Evolutionary conservation across 2,797 vertebrate genomes (phyloP).

Genomic region (Sciurus carolinensis): DNA sequence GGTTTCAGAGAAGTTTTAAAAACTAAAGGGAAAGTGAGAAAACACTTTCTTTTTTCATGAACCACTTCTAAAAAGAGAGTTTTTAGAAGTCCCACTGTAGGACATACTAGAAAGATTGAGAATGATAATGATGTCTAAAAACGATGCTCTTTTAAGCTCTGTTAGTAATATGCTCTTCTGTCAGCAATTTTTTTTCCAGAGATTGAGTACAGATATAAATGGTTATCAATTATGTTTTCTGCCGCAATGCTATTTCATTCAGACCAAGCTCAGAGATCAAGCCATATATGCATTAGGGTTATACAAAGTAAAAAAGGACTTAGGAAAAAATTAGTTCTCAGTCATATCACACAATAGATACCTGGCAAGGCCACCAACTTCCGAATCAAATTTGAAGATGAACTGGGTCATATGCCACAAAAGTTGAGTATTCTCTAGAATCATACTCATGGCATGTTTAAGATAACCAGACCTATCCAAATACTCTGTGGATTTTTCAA

Average conservation of each 20-base stretch:
- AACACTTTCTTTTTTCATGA: slow-evolving; percentile 60
- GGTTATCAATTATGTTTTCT: slow-evolving; percentile 48
- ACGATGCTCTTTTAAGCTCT: slow-evolving; percentile 63
- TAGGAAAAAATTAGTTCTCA: background rate
- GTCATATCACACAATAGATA: background rate
- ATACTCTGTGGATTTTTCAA: slow-evolving; percentile 46
- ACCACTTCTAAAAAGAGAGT: slow-evolving; percentile 53
- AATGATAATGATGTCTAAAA: slow-evolving; percentile 60
- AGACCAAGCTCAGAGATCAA: slow-evolving; percentile 46
- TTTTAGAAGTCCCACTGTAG: slow-evolving; percentile 22
- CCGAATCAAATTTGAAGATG: slow-evolving; percentile 19
- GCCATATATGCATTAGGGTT: background rate
- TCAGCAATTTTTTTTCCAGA: slow-evolving; percentile 50
- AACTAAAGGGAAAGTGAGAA: slow-evolving; percentile 4
- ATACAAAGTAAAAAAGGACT: slow-evolving; percentile 29
- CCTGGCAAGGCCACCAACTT: background rate
- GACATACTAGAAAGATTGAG: slow-evolving; percentile 48
- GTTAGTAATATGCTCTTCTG: slow-evolving; percentile 9
- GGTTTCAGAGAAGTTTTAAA: slow-evolving; percentile 51
- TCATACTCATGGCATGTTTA: background rate
- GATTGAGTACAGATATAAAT: slow-evolving; percentile 57
- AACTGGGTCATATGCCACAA: slow-evolving; percentile 9
- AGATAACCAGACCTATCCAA: slow-evolving; percentile 2
- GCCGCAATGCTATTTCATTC: slow-evolving; percentile 29
- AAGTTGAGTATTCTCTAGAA: slow-evolving; percentile 2